A percentile compares a stretch with the other conserved stretches of the same genome.
phyloP scores from a whole-genome alignment of 1,140 invertebrate species.

The Drosophila simulans region DNA sequence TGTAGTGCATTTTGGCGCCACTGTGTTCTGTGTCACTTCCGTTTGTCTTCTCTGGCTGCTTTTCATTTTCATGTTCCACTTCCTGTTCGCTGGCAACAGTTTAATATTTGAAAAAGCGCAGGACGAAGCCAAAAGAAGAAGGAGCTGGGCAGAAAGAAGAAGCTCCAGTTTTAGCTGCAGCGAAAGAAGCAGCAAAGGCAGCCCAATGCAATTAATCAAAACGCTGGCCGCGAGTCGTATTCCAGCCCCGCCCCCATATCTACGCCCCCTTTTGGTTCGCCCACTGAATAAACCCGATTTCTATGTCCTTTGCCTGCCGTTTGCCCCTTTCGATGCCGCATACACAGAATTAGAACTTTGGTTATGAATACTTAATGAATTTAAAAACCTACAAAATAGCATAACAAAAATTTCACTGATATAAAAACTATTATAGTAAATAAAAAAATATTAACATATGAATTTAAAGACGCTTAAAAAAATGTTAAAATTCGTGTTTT shows the following conservation, averaged over 20 bases:
- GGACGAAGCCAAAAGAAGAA: background rate
- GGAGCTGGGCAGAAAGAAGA: constrained; percentile 1
- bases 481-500: too few species aligned
- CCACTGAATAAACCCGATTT: constrained; percentile 16
- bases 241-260: background rate
- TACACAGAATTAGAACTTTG: background rate
- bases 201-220: constrained; percentile 74
- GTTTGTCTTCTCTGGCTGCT: background rate
- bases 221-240: constrained; percentile 39
- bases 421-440: too few species aligned
- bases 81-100: constrained; percentile 41
- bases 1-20: background rate
- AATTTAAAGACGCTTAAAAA: too few species aligned
- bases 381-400: background rate
- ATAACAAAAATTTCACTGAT: background rate
- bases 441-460: too few species aligned
- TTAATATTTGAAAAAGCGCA: constrained; percentile 47
- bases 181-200: background rate
- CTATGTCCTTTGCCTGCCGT: background rate
- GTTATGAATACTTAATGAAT: too few species aligned
- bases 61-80: constrained; percentile 26
- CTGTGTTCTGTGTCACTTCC: background rate
- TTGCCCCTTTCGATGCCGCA: background rate
- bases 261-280: background rate
- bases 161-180: background rate